These are phyloP conservation scores for Ommatoiulus sabulosus DNA, from an alignment of 2,888 invertebrate genomes.

Conservation along the genomic window DNA sequence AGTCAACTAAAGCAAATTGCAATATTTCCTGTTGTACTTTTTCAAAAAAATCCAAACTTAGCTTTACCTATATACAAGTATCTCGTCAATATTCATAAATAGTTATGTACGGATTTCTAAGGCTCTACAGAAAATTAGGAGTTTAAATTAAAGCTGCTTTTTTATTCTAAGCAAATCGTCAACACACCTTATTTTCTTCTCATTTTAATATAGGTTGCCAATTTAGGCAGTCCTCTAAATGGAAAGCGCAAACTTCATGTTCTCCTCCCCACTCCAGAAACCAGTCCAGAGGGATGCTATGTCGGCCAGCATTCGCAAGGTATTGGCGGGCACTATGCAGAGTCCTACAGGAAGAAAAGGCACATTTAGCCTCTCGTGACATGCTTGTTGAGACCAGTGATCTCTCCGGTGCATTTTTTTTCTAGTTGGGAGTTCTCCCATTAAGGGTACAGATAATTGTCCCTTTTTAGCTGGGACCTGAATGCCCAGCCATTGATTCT, in stretches of 20 bases:
- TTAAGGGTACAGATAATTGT: neutral
- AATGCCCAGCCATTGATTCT: neutral
- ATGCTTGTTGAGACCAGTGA: neutral
- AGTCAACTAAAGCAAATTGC: no score
- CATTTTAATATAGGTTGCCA: constrained; percentile 2
- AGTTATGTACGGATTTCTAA: no score
- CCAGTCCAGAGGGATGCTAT: constrained; percentile 41
- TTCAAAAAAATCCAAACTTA: no score
- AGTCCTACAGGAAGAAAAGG: constrained; percentile 32
- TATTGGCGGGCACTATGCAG: constrained; percentile 40
- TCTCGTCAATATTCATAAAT: no score
- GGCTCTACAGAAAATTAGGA: no score
- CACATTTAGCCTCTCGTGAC: neutral
- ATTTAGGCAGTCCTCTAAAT: constrained; percentile 4
- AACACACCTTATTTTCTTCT: neutral
- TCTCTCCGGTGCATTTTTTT: constrained; percentile 29
- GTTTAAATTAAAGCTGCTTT: no score
- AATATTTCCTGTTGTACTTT: no score
- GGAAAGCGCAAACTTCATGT: constrained; percentile 49
- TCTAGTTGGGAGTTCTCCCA: neutral
- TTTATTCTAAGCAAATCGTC: no score
- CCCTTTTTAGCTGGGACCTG: neutral
- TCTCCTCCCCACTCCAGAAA: constrained; percentile 38
- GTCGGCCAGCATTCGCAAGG: constrained; percentile 45
- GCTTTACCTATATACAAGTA: no score